Evolutionary conservation across 1,140 invertebrate genomes (phyloP).

Genomic region (Lasaia peninsularis): DNA sequence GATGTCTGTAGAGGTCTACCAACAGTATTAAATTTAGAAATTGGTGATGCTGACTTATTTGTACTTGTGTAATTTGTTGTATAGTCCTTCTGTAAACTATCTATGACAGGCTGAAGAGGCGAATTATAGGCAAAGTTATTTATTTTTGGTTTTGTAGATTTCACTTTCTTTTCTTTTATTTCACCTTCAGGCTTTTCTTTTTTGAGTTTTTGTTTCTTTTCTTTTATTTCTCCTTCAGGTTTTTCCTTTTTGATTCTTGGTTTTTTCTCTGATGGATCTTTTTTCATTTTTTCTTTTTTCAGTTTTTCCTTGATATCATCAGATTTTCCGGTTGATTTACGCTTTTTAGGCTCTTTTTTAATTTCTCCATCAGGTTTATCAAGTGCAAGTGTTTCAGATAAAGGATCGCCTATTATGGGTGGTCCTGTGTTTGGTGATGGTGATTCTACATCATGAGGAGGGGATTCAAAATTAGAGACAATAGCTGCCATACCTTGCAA

Average conservation of each 20-base stretch:
- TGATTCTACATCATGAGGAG: slow-evolving; percentile 36
- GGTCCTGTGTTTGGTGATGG: slow-evolving; percentile 19
- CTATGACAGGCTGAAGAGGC: slow-evolving; percentile 42
- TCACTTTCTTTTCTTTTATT: slow-evolving; percentile 49
- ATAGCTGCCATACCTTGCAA: slow-evolving; percentile 54
- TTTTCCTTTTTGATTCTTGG: slow-evolving; percentile 35
- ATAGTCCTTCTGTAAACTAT: slow-evolving; percentile 26
- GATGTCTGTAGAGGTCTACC: neutral
- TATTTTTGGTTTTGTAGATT: slow-evolving; percentile 49
- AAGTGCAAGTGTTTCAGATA: slow-evolving; percentile 24
- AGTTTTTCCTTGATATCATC: slow-evolving; percentile 43
- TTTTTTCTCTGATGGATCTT: slow-evolving; percentile 35
- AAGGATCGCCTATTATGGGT: slow-evolving; percentile 17
- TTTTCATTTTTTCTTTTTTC: slow-evolving; percentile 51
- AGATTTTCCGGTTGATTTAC: slow-evolving; percentile 40
- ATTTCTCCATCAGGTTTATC: slow-evolving; percentile 11
- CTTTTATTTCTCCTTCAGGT: slow-evolving; percentile 27
- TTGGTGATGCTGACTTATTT: neutral
- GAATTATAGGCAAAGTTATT: slow-evolving; percentile 51
- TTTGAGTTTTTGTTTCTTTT: slow-evolving; percentile 47
- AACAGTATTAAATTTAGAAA: neutral
- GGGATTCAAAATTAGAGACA: slow-evolving; percentile 56
- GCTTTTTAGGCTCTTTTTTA: slow-evolving; percentile 52
- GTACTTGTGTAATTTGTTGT: slow-evolving; percentile 4
- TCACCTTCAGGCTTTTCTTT: slow-evolving; percentile 30